Evolutionary conservation across 2,113 vertebrate species (phyloP).

Genomic region (Pycnonotus jocosus): DNA sequence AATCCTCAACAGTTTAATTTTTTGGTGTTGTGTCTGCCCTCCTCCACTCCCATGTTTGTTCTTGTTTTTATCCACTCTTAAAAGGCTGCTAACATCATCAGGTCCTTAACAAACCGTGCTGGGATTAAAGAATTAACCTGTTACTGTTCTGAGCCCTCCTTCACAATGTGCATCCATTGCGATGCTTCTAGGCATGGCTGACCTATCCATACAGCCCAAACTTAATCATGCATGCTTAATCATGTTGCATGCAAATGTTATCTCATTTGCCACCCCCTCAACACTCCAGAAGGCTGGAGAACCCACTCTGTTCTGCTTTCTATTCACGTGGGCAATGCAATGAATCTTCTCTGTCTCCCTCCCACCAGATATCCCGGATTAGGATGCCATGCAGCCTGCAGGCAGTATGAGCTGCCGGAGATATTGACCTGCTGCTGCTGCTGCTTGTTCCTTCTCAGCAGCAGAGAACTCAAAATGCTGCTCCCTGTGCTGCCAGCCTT

Average conservation of each 20-base stretch:
- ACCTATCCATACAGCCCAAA: not conserved
- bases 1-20: not conserved
- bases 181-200: too few species aligned
- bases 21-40: not conserved
- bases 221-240: not conserved
- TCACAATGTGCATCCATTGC: not conserved
- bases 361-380: not conserved
- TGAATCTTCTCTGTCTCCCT: not conserved
- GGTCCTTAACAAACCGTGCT: not conserved
- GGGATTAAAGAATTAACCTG: not conserved
- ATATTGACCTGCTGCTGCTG: not conserved
- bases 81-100: not conserved
- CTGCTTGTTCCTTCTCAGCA: not conserved
- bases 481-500: not conserved
- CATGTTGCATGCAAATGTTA: not conserved
- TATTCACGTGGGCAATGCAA: not conserved
- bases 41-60: accelerated
- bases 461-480: not conserved
- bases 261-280: not conserved
- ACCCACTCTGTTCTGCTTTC: not conserved
- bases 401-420: not conserved
- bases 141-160: not conserved
- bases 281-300: not conserved
- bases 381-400: not conserved
- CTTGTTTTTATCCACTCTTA: not conserved